Evolutionary conservation across 2,797 vertebrate species (phyloP).

Genomic region (Lerista edwardsae): DNA sequence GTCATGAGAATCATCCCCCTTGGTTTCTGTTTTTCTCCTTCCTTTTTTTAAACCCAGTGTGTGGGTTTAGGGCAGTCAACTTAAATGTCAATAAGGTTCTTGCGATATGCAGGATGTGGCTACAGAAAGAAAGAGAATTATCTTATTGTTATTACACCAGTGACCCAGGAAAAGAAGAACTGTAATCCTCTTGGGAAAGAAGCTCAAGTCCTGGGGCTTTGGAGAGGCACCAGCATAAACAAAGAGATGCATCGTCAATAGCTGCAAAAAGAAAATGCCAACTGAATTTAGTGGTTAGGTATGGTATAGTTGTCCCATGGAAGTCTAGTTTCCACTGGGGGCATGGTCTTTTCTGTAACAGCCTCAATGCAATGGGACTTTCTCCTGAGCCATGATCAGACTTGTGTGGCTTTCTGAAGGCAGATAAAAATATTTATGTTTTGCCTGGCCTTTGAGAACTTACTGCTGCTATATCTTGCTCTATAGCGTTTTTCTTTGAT

Average conservation of each 20-base stretch:
- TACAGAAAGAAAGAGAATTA: not conserved
- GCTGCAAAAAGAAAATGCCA: not conserved
- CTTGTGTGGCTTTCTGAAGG: no score
- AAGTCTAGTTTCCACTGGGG: no score
- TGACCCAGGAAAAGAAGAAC: not conserved
- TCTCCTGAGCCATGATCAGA: no score
- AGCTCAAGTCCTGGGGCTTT: not conserved
- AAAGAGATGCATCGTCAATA: not conserved
- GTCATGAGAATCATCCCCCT: not conserved
- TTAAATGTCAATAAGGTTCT: not conserved
- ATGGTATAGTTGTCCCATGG: no score
- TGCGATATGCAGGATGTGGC: not conserved
- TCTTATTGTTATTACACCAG: not conserved
- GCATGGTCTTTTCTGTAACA: no score
- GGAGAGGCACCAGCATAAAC: not conserved
- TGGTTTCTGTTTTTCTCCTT: not conserved
- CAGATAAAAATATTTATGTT: no score
- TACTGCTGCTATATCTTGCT: no score
- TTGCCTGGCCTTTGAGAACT: no score
- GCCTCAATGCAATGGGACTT: no score
- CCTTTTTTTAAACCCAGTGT: no score
- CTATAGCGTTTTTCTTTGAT: no score
- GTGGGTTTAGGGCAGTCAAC: no score
- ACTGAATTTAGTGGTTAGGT: not conserved
- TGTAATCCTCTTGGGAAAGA: not conserved